phyloP scores from a whole-genome alignment of 2,888 invertebrate species.

The Ennomos quercinarius region DNA sequence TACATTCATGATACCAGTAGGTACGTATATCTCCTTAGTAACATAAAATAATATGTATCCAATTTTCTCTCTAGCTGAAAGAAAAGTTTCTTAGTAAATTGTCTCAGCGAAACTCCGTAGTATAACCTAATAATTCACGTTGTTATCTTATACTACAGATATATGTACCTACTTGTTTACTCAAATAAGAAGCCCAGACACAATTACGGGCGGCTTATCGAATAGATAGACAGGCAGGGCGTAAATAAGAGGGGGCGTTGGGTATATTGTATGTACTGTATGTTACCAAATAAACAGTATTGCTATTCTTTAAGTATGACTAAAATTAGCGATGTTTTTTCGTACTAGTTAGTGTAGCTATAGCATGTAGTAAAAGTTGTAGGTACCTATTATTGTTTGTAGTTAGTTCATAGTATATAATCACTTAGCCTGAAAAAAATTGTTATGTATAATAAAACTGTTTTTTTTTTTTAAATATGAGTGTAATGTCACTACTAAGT shows the following conservation, averaged over 20 bases:
- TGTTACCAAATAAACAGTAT: background rate
- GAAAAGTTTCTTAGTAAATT: conserved; percentile 26
- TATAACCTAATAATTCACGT: conserved; percentile 40
- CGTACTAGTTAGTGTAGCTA: too few species aligned
- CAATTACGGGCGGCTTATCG: conserved; percentile 45
- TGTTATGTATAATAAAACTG: too few species aligned
- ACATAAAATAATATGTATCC: background rate
- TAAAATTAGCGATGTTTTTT: too few species aligned
- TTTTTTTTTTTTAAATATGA: too few species aligned
- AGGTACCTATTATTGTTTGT: too few species aligned
- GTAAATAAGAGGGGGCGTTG: conserved; percentile 14
- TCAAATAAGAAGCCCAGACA: conserved; percentile 40
- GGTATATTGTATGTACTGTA: background rate
- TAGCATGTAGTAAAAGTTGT: too few species aligned
- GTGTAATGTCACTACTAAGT: too few species aligned
- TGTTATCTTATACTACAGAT: conserved; percentile 30
- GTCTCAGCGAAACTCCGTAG: conserved; percentile 28
- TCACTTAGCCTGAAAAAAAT: too few species aligned
- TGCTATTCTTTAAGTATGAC: background rate
- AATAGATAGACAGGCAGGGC: conserved; percentile 26
- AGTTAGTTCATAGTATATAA: too few species aligned
- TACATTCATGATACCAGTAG: too few species aligned
- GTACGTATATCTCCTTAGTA: too few species aligned
- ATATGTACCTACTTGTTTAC: conserved; percentile 40
- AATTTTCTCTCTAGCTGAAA: conserved; percentile 20